Conservation (phyloP, 2,797 vertebrate genomes). For the Gallinago nigripennis region DNA sequence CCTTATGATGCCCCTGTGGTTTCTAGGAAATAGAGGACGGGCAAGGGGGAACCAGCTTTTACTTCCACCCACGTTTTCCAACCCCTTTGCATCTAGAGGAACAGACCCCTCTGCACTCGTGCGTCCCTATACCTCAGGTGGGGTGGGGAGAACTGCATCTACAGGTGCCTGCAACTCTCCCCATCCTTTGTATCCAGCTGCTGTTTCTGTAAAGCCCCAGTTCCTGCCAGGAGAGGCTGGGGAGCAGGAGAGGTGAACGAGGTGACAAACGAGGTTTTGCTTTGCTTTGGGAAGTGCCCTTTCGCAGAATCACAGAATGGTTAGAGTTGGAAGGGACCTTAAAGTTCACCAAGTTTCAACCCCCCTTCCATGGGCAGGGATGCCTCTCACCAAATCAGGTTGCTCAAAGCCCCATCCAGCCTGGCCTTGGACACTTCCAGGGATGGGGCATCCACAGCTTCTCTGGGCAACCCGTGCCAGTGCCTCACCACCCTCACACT, state of each 20-base stretch:
- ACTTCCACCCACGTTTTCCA: fast-evolving
- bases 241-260: background rate
- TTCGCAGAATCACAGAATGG: too few species aligned
- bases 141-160: background rate
- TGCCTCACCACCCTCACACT: too few species aligned
- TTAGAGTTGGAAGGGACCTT: too few species aligned
- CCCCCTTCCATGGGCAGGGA: too few species aligned
- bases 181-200: background rate
- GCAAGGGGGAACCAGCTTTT: background rate
- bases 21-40: background rate
- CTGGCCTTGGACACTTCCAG: too few species aligned
- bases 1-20: background rate
- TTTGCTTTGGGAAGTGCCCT: too few species aligned
- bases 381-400: too few species aligned
- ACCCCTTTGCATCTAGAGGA: background rate
- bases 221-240: background rate
- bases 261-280: too few species aligned
- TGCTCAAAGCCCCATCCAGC: too few species aligned
- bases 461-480: too few species aligned
- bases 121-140: background rate
- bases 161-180: background rate
- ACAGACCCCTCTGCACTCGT: background rate
- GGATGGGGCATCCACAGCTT: too few species aligned
- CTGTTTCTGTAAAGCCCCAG: background rate
- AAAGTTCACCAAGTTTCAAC: too few species aligned